Evolutionary conservation across 2,113 vertebrate genomes (phyloP).

Genomic region (Stegostoma tigrinum): DNA sequence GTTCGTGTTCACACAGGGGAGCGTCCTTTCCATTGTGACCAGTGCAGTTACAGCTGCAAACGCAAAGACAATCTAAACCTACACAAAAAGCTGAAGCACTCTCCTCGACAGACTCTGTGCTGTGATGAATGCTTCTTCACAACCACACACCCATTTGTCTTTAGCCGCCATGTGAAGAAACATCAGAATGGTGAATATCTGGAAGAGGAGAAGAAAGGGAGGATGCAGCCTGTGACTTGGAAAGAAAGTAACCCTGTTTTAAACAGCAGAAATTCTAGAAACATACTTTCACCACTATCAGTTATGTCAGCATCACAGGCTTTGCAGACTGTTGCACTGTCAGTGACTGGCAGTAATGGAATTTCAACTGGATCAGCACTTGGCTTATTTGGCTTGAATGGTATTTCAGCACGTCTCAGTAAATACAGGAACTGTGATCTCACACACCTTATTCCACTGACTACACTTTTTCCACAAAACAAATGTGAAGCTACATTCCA

Average conservation of each 20-base stretch:
- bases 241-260: constrained; percentile 54
- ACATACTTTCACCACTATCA: constrained; percentile 76
- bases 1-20: constrained; percentile 98
- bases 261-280: constrained; percentile 64
- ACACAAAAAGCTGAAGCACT: constrained; percentile 99
- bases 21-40: constrained; percentile 99
- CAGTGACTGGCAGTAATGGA: constrained; percentile 63
- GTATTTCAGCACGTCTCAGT: constrained; percentile 66
- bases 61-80: constrained; percentile 99
- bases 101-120: constrained; percentile 90
- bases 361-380: constrained; percentile 57
- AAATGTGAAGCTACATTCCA: constrained; percentile 85
- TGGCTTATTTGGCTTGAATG: constrained; percentile 66
- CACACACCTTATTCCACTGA: constrained; percentile 93
- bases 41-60: constrained; percentile 99
- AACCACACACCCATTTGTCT: constrained; percentile 96
- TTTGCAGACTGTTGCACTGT: constrained; percentile 87
- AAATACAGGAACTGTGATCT: constrained; percentile 88
- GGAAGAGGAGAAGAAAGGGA: constrained; percentile 56
- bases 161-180: constrained; percentile 95
- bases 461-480: constrained; percentile 82
- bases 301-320: constrained; percentile 92
- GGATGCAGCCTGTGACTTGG: constrained; percentile 49
- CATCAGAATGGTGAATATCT: constrained; percentile 72
- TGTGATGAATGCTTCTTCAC: constrained; percentile 92